Base-by-base conservation (phyloP, 2,113 vertebrate species). In the Neotoma lepida region DNA sequence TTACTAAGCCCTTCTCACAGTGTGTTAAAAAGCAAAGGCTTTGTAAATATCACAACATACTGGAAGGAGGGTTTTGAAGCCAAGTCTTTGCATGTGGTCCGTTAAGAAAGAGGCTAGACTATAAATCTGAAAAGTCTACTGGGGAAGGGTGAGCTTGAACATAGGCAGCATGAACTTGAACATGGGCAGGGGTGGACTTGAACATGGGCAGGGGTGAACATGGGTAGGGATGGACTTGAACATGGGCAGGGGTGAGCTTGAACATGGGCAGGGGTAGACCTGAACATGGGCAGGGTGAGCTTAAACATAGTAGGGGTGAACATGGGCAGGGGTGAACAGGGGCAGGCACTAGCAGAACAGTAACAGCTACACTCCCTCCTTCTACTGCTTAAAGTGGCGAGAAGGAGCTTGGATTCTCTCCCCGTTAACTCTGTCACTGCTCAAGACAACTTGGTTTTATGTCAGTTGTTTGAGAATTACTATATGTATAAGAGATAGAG, bases 11-110 rank as follows among this genome's bases (percentile, higher is more conserved):
- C 92, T 95, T 97, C 96, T 97, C 95, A 12, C 89, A 95, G 96
- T 90, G 74, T 91, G 93, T 96, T 97, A 97, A 89, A 97, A 97
- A 98, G 95, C 91, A 94, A 92, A 51, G 90, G 92, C 94, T 98
- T 98, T 97, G 97, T 97, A 98, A 98, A 98, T 98, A 97, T 94
- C 97, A 94, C 96, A 97, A 86, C 81, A 96, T 86, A 68, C 88
- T 84, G 77, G 70, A 58, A 93, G 89, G 66, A 97, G 89, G 71
- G 49, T 7, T 20, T 96, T 56, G 95, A 90, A 98, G 96, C 87
- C 86, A 91, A 88, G 88, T 88, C 94, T 97, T 97, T 97, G 92
- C 96, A 95, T 97, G 94, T 96, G 86, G 87, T 92, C 96, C 2
- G 46, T 97, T 97, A 95, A 96, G 86, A 66, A 84, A 97, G 89